Percentiles rank a stretch among this genome's conserved stretches.
phyloP scores from a whole-genome alignment of 2,113 vertebrate species.

The Phycodurus eques region DNA sequence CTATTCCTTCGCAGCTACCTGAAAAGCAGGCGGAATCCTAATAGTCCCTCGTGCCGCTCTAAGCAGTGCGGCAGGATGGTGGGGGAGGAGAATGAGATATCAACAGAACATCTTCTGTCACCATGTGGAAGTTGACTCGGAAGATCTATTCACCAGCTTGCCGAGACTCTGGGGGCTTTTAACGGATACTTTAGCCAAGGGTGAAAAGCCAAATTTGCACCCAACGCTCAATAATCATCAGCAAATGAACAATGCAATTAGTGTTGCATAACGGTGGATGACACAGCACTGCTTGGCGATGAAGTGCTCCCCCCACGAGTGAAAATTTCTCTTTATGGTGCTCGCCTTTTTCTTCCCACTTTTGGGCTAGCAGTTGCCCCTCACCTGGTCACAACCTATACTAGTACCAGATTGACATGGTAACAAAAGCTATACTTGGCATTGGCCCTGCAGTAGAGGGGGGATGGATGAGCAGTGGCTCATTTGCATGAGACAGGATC shows the following conservation, averaged over 20 bases:
- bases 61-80: slow-evolving; percentile 21
- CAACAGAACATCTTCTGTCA: slow-evolving; percentile 8
- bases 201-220: too few relatives aligned
- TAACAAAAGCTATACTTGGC: background rate
- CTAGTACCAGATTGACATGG: background rate
- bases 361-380: too few relatives aligned
- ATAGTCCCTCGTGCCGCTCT: slow-evolving; percentile 40
- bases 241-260: too few relatives aligned
- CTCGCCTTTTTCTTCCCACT: background rate
- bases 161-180: slow-evolving; percentile 7
- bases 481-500: too few relatives aligned
- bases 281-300: background rate
- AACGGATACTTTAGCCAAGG: too few relatives aligned
- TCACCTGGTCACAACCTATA: too few relatives aligned
- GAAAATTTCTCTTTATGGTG: background rate
- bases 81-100: slow-evolving; percentile 35
- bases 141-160: slow-evolving; percentile 13
- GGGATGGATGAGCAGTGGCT: too few relatives aligned
- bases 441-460: too few relatives aligned
- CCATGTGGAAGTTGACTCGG: slow-evolving; percentile 8
- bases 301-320: background rate
- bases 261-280: background rate
- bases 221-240: too few relatives aligned
- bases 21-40: slow-evolving; percentile 56
- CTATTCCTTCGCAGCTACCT: slow-evolving; percentile 48